Evolutionary conservation across 2,113 vertebrate species (phyloP), one percentile per base, ranked within the genome.

Genomic region (Perognathus longimembris): DNA sequence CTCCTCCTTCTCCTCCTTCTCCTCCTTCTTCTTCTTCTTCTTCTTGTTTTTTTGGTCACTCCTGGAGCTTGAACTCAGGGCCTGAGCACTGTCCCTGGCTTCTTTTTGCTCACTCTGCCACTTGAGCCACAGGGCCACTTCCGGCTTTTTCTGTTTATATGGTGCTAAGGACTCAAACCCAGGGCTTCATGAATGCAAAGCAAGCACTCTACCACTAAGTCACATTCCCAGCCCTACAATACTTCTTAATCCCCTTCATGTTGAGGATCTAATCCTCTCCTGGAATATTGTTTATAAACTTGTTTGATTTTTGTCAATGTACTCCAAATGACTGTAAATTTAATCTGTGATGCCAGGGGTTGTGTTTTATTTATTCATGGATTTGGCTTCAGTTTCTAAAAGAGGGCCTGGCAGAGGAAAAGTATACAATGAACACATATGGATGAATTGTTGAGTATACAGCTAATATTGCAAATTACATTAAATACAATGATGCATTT

Each of bases 301-400:
- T 66, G 45, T 79, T 75, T 83, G 20, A 54, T 91, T 93, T 77
- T 67, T 82, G 8, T 78, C n/a, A 91, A 9, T 92, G 69, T 69
- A 50, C 17, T 40, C 32, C 42, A 92, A 85, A 26, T 93, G 90
- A 91, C 50, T 80, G 15, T 78, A 89, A 87, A 45, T 45, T 45
- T 45, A 69, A 95, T 67, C 61, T 61, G 71, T 28, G 18, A 64
- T 15, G 38, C 30, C 69, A 93, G 66, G 17, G 88, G 15, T 69
- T 88, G 10, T 76, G 24, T 42, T 84, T 95, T 81, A 88, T 84
- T 95, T 81, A 88, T 12, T 87, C 40, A 38, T 84, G 17, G 45
- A 45, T 45, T 45, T 45, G 45, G 9, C 67, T 34, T 88, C 59
- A 82, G 30, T 70, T 42, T 38, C 50, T 75, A 78, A 34, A 93